phyloP scores from a whole-genome alignment of 2,113 vertebrate genomes.

The Lampris megalopsis region DNA sequence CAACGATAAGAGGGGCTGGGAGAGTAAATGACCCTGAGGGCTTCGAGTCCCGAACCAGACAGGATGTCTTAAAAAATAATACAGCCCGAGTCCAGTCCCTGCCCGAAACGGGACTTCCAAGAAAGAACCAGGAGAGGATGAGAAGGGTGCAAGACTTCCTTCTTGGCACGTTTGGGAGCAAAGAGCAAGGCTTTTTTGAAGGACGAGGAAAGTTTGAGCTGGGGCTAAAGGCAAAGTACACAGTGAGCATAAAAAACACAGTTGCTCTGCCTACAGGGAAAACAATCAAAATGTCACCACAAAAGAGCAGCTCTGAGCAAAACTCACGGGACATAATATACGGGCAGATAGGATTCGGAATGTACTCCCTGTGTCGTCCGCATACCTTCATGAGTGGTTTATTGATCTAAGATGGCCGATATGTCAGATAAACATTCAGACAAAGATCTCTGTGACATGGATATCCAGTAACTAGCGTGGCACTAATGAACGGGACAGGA shows the following conservation, averaged over 20 bases:
- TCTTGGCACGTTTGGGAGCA: slow-evolving; percentile 23
- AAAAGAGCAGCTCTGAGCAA: background rate
- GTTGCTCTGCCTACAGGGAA: background rate
- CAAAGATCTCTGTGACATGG: slow-evolving; percentile 10
- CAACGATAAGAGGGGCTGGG: slow-evolving; percentile 79
- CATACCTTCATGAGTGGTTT: background rate
- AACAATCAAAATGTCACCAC: background rate
- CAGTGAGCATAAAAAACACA: background rate
- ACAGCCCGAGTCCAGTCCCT: slow-evolving; percentile 16
- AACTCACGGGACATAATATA: background rate
- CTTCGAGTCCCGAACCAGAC: slow-evolving; percentile 64
- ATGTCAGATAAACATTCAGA: slow-evolving; percentile 39
- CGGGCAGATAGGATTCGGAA: slow-evolving; percentile 21
- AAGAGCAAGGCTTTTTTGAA: slow-evolving; percentile 32
- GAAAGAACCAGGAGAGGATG: slow-evolving; percentile 22
- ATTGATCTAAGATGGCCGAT: slow-evolving; percentile 15
- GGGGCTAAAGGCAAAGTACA: background rate
- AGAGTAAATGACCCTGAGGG: slow-evolving; percentile 67
- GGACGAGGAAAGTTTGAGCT: background rate
- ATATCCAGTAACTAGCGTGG: background rate
- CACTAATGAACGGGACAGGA: background rate
- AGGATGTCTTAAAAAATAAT: slow-evolving; percentile 68
- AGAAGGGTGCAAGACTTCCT: slow-evolving; percentile 13
- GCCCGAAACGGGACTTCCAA: slow-evolving; percentile 28
- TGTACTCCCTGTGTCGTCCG: slow-evolving; percentile 30